Evolutionary conservation across 2,797 vertebrate genomes (phyloP).

Genomic region (Coracias cyanogaster): DNA sequence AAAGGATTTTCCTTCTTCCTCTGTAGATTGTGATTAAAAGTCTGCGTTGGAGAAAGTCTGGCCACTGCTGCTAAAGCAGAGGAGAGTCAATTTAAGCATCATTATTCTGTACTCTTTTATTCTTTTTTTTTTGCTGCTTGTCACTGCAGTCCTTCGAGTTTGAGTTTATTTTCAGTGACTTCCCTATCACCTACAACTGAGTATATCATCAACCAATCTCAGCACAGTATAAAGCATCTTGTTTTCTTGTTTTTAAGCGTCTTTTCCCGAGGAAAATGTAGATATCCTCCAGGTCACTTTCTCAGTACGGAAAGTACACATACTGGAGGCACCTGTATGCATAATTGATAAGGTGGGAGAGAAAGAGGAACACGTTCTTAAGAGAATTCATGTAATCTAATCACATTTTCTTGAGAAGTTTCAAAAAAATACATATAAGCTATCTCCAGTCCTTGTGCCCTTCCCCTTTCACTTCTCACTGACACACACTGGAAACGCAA

Average conservation of each 20-base stretch:
- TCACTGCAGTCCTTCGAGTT: not conserved
- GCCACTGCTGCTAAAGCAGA: constrained; percentile 1
- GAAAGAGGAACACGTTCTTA: not conserved
- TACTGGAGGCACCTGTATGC: not conserved
- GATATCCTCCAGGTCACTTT: not conserved
- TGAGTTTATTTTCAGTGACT: not conserved
- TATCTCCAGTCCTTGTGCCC: not conserved
- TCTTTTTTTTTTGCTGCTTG: not conserved
- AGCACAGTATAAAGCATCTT: not conserved
- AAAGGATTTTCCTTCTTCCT: constrained; percentile 33
- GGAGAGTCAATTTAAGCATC: not conserved
- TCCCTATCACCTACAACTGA: not conserved
- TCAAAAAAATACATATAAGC: not conserved
- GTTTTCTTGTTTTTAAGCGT: not conserved
- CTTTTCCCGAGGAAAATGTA: constrained; percentile 7
- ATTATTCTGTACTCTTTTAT: not conserved
- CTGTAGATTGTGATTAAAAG: constrained; percentile 24
- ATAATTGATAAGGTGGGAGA: constrained; percentile 31
- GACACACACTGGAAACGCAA: not conserved
- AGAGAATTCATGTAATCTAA: constrained; percentile 29
- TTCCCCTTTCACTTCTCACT: not conserved
- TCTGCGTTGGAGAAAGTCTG: not conserved
- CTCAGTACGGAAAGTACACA: not conserved
- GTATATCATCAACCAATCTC: not conserved
- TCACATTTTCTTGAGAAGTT: constrained; percentile 10